These are phyloP conservation scores for Eupeodes latifasciatus DNA, from an alignment of 2,888 invertebrate genomes.

Conservation along the genomic window DNA sequence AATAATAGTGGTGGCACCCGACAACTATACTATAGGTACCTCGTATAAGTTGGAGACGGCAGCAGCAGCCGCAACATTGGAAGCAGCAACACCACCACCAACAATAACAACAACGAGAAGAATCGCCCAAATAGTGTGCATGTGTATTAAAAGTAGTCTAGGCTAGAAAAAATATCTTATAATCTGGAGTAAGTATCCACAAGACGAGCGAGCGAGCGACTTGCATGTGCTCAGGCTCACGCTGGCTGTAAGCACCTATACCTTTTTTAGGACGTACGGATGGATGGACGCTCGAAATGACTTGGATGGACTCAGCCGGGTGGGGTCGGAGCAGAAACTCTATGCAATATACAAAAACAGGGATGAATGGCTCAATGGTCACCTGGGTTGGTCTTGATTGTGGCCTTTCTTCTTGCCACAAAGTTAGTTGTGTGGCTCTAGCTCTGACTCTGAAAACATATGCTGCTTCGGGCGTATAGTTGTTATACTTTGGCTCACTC, in stretches of 20 bases:
- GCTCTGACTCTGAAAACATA: constrained; percentile 37
- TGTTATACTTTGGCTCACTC: constrained; percentile 56
- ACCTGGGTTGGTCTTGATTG: constrained; percentile 72
- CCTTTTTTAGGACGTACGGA: constrained; percentile 38
- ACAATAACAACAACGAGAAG: constrained; percentile 59
- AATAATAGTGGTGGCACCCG: constrained; percentile 66
- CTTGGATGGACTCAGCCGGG: neutral
- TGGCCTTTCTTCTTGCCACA: constrained; percentile 51
- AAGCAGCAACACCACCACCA: constrained; percentile 40
- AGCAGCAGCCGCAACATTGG: constrained; percentile 32
- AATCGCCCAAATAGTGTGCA: constrained; percentile 75
- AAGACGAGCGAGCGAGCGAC: constrained; percentile 62
- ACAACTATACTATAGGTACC: constrained; percentile 22
- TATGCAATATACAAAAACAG: constrained; percentile 51
- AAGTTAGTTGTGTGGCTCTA: constrained; percentile 47
- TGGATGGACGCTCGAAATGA: neutral
- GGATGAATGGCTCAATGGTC: constrained; percentile 75
- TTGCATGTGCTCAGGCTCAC: constrained; percentile 70
- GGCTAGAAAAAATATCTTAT: constrained; percentile 68
- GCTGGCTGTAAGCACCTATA: constrained; percentile 63
- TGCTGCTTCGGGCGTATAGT: constrained; percentile 62
- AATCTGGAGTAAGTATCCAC: constrained; percentile 74
- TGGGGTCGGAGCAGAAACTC: constrained; percentile 15
- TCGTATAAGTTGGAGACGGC: constrained; percentile 1
- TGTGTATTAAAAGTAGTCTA: constrained; percentile 75